Conservation (phyloP, 1,140 invertebrate species). For the Elymnias hypermnestra region DNA sequence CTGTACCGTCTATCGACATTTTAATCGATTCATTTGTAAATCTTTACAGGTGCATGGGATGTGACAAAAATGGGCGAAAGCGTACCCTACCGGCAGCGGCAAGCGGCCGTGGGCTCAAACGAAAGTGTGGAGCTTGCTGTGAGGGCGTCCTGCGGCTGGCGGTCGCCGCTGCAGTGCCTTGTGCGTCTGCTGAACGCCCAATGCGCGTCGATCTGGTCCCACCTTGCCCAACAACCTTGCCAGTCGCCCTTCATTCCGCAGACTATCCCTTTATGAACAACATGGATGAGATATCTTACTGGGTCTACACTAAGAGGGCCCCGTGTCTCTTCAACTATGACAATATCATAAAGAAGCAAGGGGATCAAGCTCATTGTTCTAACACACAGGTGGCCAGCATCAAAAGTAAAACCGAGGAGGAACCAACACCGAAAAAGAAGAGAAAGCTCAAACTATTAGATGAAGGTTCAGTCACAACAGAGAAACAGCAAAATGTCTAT, state of each 20-base stretch:
- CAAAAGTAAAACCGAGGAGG: constrained; percentile 32
- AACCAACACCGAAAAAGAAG: constrained; percentile 47
- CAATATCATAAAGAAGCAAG: constrained; percentile 46
- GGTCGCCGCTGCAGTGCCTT: constrained; percentile 26
- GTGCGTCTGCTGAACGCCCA: constrained; percentile 23
- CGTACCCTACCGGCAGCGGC: constrained; percentile 19
- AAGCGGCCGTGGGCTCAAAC: constrained; percentile 24
- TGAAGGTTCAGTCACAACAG: constrained; percentile 44
- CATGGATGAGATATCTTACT: constrained; percentile 66
- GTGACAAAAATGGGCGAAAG: constrained; percentile 47
- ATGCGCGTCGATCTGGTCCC: constrained; percentile 22
- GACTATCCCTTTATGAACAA: constrained; percentile 59
- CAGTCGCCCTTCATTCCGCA: constrained; percentile 10
- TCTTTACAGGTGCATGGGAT: constrained; percentile 60
- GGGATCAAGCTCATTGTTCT: constrained; percentile 42
- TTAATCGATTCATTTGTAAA: too few species aligned
- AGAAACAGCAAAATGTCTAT: constrained; percentile 52
- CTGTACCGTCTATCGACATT: too few species aligned
- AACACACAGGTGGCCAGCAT: constrained; percentile 36
- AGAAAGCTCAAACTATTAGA: constrained; percentile 47
- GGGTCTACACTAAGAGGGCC: constrained; percentile 58
- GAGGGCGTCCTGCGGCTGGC: constrained; percentile 30
- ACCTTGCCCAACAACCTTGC: constrained; percentile 11
- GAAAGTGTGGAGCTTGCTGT: constrained; percentile 27
- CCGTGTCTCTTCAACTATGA: constrained; percentile 62